phyloP scores from a whole-genome alignment of 2,113 vertebrate species.

The Gambusia affinis region DNA sequence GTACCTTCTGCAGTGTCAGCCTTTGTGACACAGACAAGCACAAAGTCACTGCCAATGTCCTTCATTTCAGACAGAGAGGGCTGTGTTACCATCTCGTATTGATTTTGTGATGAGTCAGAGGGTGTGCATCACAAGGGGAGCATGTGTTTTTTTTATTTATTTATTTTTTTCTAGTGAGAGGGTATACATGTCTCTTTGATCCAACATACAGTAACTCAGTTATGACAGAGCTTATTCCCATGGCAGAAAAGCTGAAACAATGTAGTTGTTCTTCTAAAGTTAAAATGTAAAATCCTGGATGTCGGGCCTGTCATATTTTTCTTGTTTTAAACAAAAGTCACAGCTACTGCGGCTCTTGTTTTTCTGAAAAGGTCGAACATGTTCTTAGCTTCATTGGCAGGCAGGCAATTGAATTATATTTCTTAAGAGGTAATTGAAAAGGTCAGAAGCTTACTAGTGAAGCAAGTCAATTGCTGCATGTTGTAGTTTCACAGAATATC shows the following conservation, averaged over 20 bases:
- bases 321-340: background rate
- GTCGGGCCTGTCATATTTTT: background rate
- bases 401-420: background rate
- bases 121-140: conserved; percentile 52
- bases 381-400: conserved; percentile 1
- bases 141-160: background rate
- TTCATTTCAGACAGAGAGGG: conserved; percentile 54
- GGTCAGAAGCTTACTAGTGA: background rate
- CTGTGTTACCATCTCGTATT: conserved; percentile 62
- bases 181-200: conserved; percentile 20
- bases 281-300: background rate
- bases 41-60: conserved; percentile 39
- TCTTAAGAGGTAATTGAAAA: background rate
- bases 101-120: conserved; percentile 73
- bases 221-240: conserved; percentile 22
- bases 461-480: background rate
- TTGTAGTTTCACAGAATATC: conserved; percentile 29
- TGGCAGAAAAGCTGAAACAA: conserved; percentile 5
- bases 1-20: conserved; percentile 17
- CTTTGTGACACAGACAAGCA: conserved; percentile 33
- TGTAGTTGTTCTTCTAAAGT: conserved; percentile 33
- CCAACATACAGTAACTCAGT: conserved; percentile 25
- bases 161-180: background rate
- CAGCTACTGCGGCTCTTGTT: too few relatives aligned
- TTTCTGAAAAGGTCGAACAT: background rate